Conservation (phyloP, 2,888 invertebrate genomes). For the Diaperis boleti region DNA sequence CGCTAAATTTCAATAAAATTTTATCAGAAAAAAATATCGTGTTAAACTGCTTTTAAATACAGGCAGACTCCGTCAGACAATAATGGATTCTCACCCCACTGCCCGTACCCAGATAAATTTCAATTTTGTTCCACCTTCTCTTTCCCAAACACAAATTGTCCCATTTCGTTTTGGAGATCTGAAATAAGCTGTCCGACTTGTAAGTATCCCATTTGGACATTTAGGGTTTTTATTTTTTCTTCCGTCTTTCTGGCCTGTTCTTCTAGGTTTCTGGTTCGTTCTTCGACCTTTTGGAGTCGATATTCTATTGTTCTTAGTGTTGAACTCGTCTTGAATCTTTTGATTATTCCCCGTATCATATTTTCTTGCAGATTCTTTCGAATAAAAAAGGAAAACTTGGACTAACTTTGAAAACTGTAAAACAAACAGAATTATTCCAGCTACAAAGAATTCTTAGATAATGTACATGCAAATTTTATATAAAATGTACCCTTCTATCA, state of each 20-base stretch:
- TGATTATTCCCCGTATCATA: too few relatives aligned
- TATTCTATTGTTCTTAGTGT: too few relatives aligned
- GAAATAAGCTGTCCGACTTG: constrained; percentile 8
- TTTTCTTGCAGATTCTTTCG: too few relatives aligned
- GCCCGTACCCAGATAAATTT: constrained; percentile 17
- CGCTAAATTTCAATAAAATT: constrained; percentile 24
- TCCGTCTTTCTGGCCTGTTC: background rate
- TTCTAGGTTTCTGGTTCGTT: constrained; percentile 4
- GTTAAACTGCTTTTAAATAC: constrained; percentile 14
- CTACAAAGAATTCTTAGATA: constrained; percentile 20
- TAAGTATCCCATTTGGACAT: constrained; percentile 16
- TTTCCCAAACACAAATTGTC: constrained; percentile 1
- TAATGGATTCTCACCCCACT: constrained; percentile 17
- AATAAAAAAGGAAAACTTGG: constrained; percentile 17
- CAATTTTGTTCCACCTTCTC: constrained; percentile 18
- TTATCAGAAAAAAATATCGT: constrained; percentile 22
- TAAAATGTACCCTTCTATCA: constrained; percentile 19
- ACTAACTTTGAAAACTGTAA: constrained; percentile 18
- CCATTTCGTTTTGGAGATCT: constrained; percentile 5
- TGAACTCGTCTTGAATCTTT: too few relatives aligned
- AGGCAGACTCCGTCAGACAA: constrained; percentile 24
- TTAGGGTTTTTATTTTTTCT: constrained; percentile 8
- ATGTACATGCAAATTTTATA: constrained; percentile 21
- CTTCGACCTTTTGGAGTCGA: constrained; percentile 4
- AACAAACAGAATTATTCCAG: constrained; percentile 18